These are phyloP conservation scores for Geotrypetes seraphini DNA, from an alignment of 2,797 vertebrate genomes.

Conservation along the genomic window DNA sequence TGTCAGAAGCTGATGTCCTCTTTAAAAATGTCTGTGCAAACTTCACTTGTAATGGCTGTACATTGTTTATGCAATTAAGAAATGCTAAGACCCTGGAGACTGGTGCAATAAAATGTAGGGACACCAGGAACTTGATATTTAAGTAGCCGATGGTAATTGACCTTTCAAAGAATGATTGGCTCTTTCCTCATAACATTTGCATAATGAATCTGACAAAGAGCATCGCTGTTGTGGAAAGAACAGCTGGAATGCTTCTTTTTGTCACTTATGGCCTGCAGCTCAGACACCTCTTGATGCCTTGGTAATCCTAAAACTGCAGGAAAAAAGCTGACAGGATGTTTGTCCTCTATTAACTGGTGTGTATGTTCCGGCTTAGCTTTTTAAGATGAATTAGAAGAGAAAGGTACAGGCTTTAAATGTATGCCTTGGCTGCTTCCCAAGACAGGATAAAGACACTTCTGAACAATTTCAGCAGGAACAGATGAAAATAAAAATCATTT, in stretches of 20 bases:
- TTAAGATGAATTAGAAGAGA: background rate
- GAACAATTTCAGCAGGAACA: background rate
- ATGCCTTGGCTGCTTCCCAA: background rate
- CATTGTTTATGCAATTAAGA: no score
- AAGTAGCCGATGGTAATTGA: background rate
- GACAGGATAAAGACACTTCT: background rate
- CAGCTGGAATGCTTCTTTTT: background rate
- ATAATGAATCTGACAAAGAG: background rate
- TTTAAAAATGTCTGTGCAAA: no score
- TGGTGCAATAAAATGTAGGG: background rate
- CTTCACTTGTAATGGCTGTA: no score
- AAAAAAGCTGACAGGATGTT: background rate
- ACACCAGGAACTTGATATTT: background rate
- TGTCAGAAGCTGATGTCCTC: no score
- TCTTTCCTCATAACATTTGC: background rate
- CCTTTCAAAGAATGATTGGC: background rate
- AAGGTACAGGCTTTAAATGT: background rate
- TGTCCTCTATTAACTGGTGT: rapidly evolving
- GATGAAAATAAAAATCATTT: no score
- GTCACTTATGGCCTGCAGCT: background rate
- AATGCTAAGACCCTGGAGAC: background rate
- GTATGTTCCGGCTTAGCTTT: rapidly evolving
- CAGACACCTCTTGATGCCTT: background rate
- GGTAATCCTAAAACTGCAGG: background rate
- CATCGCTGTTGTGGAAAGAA: background rate